phyloP scores from a whole-genome alignment of 2,888 invertebrate genomes.

The Troides aeacus region DNA sequence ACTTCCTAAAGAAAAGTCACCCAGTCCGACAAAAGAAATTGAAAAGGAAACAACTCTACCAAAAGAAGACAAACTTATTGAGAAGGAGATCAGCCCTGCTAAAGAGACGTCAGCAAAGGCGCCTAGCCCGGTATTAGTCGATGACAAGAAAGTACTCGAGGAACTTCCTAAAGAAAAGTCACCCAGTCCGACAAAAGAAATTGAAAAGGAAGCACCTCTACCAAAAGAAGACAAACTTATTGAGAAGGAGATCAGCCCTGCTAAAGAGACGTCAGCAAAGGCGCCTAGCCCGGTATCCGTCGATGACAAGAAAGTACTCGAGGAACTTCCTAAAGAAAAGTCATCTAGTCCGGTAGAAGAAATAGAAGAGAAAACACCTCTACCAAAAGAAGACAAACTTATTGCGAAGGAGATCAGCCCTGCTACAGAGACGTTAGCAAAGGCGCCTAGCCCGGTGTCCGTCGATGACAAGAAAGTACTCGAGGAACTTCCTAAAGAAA shows the following conservation, averaged over 20 bases:
- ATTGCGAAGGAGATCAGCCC: background rate
- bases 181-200: constrained; percentile 5
- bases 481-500: background rate
- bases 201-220: background rate
- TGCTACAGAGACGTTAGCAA: background rate
- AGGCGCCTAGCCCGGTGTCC: background rate
- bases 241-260: constrained; percentile 1
- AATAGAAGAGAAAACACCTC: background rate
- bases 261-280: background rate
- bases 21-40: background rate
- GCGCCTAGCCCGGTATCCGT: constrained; percentile 21
- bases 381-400: background rate
- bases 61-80: background rate
- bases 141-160: constrained; percentile 26
- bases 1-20: too few species aligned
- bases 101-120: background rate
- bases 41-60: constrained; percentile 7
- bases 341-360: background rate
- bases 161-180: constrained; percentile 11
- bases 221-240: background rate
- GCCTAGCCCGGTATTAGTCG: background rate
- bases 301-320: background rate
- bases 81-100: background rate
- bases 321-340: background rate
- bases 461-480: background rate